Base-by-base conservation (phyloP, 2,113 vertebrate species). In the Acrocephalus arundinaceus region DNA sequence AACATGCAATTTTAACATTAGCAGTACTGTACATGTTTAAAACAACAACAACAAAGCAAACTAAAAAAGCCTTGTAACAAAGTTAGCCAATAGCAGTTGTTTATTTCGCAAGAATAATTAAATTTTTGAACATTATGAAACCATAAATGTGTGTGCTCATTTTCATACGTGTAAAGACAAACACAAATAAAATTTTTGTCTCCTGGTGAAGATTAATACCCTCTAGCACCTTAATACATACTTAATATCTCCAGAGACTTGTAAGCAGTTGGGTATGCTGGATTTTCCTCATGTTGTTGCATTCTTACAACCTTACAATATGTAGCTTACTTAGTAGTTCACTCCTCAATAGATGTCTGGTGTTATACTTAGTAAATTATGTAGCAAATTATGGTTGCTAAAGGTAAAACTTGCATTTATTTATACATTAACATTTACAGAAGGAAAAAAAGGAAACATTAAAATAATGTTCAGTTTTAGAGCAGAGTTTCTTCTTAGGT, bases 81-180 rank as follows among this genome's bases (percentile, higher is more conserved):
- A 87, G 81, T 43, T 86, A 88, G 51, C 48, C 39, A 71, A 67
- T 48, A 92, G 25, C 23, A 79, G 80, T 62, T 87, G 41, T 86
- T 96, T 94, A 85, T 85, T 95, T 93, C 91, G 49, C 65, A 96
- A 92, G 27, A 93, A 75, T 52, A 89, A 95, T 96, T 96, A 96
- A 90, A 93, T 61, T 88, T 86, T 41, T 87, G 86, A 92, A 90
- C 33, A 70, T 72, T 54, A 80, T 75, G 15, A 78, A 93, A 90
- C 80, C 3, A 4, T 58, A 43, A 71, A 35, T 11, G 1, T 43
- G 19, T 19, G 27, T 74, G 12, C 49, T 76, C 25, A 37, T 87
- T 94, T 93, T 79, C 31, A 43, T 73, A 30, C 4, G 11, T 62
- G 31, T 46, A 83, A 39, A 85, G 25, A 75, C 17, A 63, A 45